phyloP scores from a whole-genome alignment of 23 tunicate genomes.

The Trididemnum miniatum region DNA sequence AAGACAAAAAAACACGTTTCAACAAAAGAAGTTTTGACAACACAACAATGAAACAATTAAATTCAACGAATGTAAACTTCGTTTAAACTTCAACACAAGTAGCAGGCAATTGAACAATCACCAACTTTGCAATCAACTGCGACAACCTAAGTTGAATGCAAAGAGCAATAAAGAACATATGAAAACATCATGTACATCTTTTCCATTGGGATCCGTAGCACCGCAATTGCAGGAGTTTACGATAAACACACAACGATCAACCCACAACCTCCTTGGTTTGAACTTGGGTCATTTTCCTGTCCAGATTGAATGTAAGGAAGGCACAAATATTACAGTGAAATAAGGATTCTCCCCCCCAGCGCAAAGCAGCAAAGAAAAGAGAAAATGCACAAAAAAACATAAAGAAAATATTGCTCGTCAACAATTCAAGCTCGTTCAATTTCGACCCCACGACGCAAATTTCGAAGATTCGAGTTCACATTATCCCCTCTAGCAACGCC shows the following conservation, averaged over 20 bases:
- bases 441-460: conserved; percentile 6
- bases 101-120: too few species aligned
- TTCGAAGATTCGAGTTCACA: background rate
- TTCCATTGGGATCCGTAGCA: background rate
- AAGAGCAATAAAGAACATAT: background rate
- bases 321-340: background rate
- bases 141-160: too few species aligned
- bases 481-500: background rate
- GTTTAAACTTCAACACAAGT: too few species aligned
- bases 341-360: background rate
- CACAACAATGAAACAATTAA: too few species aligned
- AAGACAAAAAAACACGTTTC: too few species aligned
- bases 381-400: background rate
- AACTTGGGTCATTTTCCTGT: background rate
- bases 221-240: background rate
- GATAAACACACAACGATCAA: too few species aligned
- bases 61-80: too few species aligned
- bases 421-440: conserved; percentile 11
- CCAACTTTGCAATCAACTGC: too few species aligned
- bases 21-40: too few species aligned
- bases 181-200: background rate
- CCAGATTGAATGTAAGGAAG: background rate
- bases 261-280: too few species aligned
- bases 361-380: background rate
- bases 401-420: background rate